These are phyloP conservation scores for Austrofundulus limnaeus DNA, from an alignment of 2,113 vertebrate genomes.

Conservation along the genomic window DNA sequence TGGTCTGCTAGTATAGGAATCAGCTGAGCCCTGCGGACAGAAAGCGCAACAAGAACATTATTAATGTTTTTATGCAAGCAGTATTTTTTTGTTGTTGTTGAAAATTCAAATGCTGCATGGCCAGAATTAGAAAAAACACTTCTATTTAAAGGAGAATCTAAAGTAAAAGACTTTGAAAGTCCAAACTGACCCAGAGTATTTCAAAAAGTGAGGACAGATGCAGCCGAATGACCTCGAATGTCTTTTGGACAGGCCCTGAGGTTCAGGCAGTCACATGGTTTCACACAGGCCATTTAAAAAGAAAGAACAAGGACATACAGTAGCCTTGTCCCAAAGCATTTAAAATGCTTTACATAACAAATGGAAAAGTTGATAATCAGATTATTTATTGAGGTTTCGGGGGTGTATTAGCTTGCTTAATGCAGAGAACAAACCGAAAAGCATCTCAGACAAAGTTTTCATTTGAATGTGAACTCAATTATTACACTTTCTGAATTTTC, in stretches of 20 bases:
- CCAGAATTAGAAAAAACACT: no score
- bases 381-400: constrained; percentile 7
- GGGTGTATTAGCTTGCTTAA: constrained; percentile 15
- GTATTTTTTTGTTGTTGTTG: no score
- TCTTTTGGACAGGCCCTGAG: constrained; percentile 3
- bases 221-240: background rate
- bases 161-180: background rate
- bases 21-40: constrained; percentile 90
- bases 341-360: constrained; percentile 6
- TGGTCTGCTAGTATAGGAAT: constrained; percentile 98
- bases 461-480: no score
- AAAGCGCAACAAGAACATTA: background rate
- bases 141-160: no score
- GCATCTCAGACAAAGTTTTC: no score
- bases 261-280: background rate
- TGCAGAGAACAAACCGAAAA: constrained; percentile 6
- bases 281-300: background rate
- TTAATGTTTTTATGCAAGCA: no score
- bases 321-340: constrained; percentile 3
- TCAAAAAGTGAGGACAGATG: constrained; percentile 1
- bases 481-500: no score
- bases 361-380: constrained; percentile 12
- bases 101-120: no score
- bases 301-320: background rate
- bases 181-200: background rate